Evolutionary conservation across 2,888 invertebrate species (phyloP).

Genomic region (Bruchidius siliquastri): DNA sequence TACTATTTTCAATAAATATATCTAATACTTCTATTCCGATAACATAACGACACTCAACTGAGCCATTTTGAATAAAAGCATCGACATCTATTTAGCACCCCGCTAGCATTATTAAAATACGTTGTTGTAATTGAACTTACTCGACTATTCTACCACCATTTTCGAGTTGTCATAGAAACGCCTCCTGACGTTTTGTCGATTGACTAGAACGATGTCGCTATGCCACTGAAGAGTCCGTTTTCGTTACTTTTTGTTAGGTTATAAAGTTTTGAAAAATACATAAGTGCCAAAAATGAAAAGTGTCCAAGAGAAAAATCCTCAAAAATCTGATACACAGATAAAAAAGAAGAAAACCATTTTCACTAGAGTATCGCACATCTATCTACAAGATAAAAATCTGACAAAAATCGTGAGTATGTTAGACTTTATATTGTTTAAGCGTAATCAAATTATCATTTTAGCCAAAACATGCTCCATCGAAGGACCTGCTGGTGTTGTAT

Average conservation of each 20-base stretch:
- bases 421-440: too few species aligned
- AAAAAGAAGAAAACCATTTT: constrained; percentile 6
- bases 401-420: constrained; percentile 25
- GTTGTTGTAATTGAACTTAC: too few species aligned
- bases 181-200: neutral
- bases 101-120: too few species aligned
- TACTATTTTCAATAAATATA: too few species aligned
- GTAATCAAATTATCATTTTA: constrained; percentile 4
- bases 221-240: neutral
- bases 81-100: too few species aligned
- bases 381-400: constrained; percentile 29
- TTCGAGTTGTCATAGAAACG: neutral
- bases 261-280: neutral
- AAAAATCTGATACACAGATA: constrained; percentile 1
- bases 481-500: constrained; percentile 58
- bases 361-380: constrained; percentile 25
- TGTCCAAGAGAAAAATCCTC: neutral
- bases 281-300: neutral
- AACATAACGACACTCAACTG: too few species aligned
- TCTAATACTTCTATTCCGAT: too few species aligned
- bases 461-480: constrained; percentile 18
- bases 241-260: neutral
- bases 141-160: neutral
- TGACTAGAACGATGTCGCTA: neutral
- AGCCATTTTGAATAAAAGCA: too few species aligned